phyloP scores from a whole-genome alignment of 2,113 vertebrate species.

The Agelaius phoeniceus region DNA sequence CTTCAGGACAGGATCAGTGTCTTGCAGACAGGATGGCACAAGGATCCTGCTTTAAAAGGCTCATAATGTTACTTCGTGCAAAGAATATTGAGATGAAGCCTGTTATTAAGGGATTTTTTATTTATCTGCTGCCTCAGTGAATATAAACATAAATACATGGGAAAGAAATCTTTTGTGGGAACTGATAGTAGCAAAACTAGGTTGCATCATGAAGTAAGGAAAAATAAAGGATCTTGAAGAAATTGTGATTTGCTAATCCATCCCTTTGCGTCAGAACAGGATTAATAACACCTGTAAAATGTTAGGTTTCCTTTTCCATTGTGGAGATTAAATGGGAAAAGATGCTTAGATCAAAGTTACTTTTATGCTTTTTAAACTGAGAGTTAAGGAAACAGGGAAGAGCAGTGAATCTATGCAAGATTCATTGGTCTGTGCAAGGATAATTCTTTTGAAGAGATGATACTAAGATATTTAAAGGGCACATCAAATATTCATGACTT shows the following conservation, averaged over 20 bases:
- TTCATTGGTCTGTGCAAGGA: slow-evolving; percentile 22
- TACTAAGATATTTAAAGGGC: slow-evolving; percentile 53
- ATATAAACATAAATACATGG: not conserved
- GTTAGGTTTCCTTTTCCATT: not conserved
- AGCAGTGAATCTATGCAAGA: not conserved
- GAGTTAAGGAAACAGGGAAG: not conserved
- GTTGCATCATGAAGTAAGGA: not conserved
- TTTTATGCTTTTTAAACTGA: not conserved
- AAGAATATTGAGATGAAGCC: not conserved
- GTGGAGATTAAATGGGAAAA: not conserved
- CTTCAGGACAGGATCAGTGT: not conserved
- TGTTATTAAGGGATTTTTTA: not conserved
- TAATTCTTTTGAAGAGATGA: slow-evolving; percentile 37
- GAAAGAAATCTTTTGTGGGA: not conserved
- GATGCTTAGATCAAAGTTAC: not conserved
- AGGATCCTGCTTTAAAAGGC: not conserved
- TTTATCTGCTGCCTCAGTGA: not conserved
- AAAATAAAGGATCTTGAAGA: not conserved
- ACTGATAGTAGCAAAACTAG: not conserved
- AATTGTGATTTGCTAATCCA: not conserved
- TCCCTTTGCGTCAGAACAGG: not conserved
- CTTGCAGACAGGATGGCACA: not conserved
- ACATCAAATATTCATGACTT: slow-evolving; percentile 53
- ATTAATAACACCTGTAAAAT: not conserved
- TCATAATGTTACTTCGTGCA: not conserved